These are phyloP conservation scores for Garra rufa DNA, from an alignment of 2,113 vertebrate species.

Conservation along the genomic window DNA sequence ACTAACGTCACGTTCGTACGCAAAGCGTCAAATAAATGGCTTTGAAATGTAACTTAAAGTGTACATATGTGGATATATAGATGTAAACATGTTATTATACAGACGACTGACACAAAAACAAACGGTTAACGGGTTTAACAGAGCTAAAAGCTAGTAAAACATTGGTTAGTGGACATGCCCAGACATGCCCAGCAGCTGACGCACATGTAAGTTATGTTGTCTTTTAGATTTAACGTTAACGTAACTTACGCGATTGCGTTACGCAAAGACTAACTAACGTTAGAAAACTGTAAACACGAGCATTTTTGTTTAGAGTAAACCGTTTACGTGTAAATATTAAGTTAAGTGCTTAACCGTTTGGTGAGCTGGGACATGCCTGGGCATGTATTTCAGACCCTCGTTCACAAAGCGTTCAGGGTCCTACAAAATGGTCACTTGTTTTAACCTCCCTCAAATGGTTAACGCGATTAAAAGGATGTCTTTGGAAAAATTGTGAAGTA, in stretches of 20 bases:
- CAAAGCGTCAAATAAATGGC: background rate
- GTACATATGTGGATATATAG: no score
- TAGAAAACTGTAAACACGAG: background rate
- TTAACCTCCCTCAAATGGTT: no score
- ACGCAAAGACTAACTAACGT: background rate
- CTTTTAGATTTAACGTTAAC: no score
- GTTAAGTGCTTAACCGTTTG: background rate
- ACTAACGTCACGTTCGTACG: no score
- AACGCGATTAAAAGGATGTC: no score
- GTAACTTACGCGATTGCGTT: background rate
- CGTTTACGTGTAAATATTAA: background rate
- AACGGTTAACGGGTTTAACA: background rate
- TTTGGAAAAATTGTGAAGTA: no score
- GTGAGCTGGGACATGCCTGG: background rate
- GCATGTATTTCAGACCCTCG: no score
- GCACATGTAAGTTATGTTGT: no score
- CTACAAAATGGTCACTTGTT: no score
- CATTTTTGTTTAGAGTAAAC: background rate
- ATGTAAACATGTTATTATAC: background rate
- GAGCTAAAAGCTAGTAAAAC: background rate
- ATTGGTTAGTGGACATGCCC: constrained; percentile 32
- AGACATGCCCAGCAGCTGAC: background rate
- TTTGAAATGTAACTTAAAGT: rapidly evolving
- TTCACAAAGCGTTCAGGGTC: no score
- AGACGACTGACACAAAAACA: background rate